A percentile compares a stretch with the other conserved stretches of the same genome.
Conservation (phyloP, 2,797 vertebrate genomes). For the Enteromius argenteus region DNA sequence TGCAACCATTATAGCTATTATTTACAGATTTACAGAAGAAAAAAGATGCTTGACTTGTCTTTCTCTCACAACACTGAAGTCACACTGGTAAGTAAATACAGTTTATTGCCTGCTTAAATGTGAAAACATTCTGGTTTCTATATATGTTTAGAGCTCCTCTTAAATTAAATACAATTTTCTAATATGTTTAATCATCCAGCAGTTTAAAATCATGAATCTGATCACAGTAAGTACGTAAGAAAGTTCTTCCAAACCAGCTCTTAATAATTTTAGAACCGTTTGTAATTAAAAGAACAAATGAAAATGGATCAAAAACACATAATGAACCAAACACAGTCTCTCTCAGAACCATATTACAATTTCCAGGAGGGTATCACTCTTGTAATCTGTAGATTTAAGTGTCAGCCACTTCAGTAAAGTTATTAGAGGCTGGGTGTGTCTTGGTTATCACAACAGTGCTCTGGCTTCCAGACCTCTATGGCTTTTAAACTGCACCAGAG, state of each 20-base stretch:
- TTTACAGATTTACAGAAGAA: too few relatives aligned
- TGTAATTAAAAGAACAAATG: neutral
- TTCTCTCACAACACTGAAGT: too few relatives aligned
- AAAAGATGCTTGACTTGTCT: too few relatives aligned
- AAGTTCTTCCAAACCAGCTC: neutral
- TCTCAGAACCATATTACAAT: conserved; percentile 4
- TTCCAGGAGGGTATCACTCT: conserved; percentile 34
- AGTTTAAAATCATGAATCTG: too few relatives aligned
- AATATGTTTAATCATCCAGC: too few relatives aligned
- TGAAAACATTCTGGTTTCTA: too few relatives aligned
- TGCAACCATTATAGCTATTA: too few relatives aligned
- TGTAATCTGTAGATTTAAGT: conserved; percentile 49
- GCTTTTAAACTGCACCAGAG: conserved; percentile 61
- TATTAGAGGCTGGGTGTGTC: conserved; percentile 52
- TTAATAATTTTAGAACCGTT: neutral
- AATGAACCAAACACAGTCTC: neutral
- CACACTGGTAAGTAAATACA: too few relatives aligned
- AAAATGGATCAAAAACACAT: neutral
- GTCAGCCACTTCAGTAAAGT: conserved; percentile 50
- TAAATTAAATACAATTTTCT: too few relatives aligned
- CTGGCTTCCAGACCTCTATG: conserved; percentile 33
- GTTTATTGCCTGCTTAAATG: too few relatives aligned
- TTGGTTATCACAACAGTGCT: conserved; percentile 45
- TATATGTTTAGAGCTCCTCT: too few relatives aligned
- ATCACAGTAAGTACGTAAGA: neutral